phyloP scores from a whole-genome alignment of 2,888 invertebrate species.

The Folsomia manolachei region DNA sequence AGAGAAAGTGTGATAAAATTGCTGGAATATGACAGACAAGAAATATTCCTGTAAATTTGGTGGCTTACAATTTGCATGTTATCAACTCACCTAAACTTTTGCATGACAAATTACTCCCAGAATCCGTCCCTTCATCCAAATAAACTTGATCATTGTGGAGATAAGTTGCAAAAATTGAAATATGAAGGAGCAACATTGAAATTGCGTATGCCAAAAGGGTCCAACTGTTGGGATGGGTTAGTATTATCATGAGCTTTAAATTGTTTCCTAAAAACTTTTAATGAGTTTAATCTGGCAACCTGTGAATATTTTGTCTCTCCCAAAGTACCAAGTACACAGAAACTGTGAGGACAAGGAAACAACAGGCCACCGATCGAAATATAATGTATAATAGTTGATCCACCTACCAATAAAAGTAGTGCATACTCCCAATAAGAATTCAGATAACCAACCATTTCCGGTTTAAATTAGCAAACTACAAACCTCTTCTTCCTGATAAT shows the following conservation, averaged over 20 bases:
- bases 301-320: conserved; percentile 40
- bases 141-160: conserved; percentile 17
- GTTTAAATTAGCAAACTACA: neutral
- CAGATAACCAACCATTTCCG: no score
- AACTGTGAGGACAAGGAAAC: conserved; percentile 30
- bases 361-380: conserved; percentile 14
- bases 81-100: conserved; percentile 22
- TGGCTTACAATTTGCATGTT: no score
- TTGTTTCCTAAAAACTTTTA: neutral
- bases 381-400: conserved; percentile 22
- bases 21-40: conserved; percentile 21
- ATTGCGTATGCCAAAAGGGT: conserved; percentile 25
- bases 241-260: neutral
- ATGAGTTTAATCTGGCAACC: conserved; percentile 9
- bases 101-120: conserved; percentile 21
- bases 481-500: neutral
- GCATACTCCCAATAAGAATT: no score
- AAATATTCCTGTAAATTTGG: no score
- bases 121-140: neutral
- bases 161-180: conserved; percentile 23
- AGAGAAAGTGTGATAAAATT: conserved; percentile 32
- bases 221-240: no score
- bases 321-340: conserved; percentile 29
- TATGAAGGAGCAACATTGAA: conserved; percentile 26
- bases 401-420: neutral